Conservation (phyloP, 2,113 vertebrate genomes). For the Gambusia holbrooki region DNA sequence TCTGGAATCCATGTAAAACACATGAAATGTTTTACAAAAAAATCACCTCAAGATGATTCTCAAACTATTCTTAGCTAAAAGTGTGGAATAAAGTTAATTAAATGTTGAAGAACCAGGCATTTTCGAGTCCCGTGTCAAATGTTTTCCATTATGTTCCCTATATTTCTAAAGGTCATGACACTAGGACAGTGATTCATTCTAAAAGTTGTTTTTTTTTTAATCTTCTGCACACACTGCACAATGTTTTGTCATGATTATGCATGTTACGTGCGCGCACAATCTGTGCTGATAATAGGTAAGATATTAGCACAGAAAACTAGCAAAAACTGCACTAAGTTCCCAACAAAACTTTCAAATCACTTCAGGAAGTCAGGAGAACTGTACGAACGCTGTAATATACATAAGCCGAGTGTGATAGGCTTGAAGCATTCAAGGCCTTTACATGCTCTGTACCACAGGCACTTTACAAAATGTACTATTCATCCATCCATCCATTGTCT, state of each 20-base stretch:
- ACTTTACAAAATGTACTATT: neutral
- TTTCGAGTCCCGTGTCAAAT: neutral
- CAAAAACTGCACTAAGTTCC: neutral
- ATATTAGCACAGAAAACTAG: neutral
- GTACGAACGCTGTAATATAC: too few species aligned
- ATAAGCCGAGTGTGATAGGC: neutral
- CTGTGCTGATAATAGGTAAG: too few species aligned
- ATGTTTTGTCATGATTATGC: too few species aligned
- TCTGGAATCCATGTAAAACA: neutral
- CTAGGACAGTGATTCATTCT: neutral
- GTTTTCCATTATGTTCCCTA: neutral
- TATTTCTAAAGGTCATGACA: neutral
- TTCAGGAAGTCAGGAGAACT: neutral
- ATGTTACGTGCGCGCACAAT: too few species aligned
- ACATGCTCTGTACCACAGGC: conserved; percentile 6
- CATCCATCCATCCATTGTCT: neutral
- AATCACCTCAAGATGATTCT: too few species aligned
- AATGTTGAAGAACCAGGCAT: too few species aligned
- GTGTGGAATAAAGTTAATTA: too few species aligned
- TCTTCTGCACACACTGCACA: neutral
- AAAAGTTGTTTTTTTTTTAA: neutral
- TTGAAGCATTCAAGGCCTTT: neutral
- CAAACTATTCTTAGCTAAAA: neutral
- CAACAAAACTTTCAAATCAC: neutral
- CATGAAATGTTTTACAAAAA: too few species aligned